These are phyloP conservation scores for Taenaris catops DNA, from an alignment of 2,888 invertebrate genomes.

Conservation along the genomic window DNA sequence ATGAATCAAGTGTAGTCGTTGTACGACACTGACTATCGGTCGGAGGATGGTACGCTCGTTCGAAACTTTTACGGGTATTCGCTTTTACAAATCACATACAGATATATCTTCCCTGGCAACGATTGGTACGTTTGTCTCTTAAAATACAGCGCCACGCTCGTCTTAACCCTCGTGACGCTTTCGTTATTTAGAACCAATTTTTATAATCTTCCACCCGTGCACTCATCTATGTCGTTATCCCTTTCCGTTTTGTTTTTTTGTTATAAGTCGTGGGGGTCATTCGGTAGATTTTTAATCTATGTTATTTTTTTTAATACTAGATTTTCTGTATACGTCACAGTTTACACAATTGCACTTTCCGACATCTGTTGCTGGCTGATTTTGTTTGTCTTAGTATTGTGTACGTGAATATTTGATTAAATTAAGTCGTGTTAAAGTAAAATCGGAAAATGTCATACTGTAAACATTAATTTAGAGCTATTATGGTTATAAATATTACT, in stretches of 20 bases:
- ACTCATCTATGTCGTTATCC: conserved; percentile 22
- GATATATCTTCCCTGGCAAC: conserved; percentile 3
- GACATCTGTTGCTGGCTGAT: conserved; percentile 15
- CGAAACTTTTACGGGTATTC: conserved; percentile 20
- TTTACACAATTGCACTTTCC: conserved; percentile 20
- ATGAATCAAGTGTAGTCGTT: conserved; percentile 37
- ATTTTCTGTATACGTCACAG: conserved; percentile 18
- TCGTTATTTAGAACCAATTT: conserved; percentile 17
- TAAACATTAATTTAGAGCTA: too few relatives aligned
- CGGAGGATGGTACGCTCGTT: conserved; percentile 75
- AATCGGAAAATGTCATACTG: too few relatives aligned
- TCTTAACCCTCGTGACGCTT: conserved; percentile 33
- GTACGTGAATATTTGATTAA: conserved; percentile 2
- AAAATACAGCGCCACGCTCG: conserved; percentile 44
- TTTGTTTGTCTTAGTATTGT: conserved; percentile 12
- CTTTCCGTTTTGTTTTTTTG: conserved; percentile 18
- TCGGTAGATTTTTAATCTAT: conserved; percentile 25
- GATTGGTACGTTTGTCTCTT: conserved; percentile 30
- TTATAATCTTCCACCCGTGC: conserved; percentile 22
- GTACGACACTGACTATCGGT: conserved; percentile 63
- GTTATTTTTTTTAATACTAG: conserved; percentile 21
- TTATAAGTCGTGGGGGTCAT: conserved; percentile 14
- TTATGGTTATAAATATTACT: too few relatives aligned
- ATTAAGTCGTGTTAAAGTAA: too few relatives aligned
- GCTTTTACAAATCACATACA: conserved; percentile 5